A percentile compares a stretch with the other conserved stretches of the same genome.
phyloP scores from a whole-genome alignment of 2,113 vertebrate species.

The Lophius piscatorius region DNA sequence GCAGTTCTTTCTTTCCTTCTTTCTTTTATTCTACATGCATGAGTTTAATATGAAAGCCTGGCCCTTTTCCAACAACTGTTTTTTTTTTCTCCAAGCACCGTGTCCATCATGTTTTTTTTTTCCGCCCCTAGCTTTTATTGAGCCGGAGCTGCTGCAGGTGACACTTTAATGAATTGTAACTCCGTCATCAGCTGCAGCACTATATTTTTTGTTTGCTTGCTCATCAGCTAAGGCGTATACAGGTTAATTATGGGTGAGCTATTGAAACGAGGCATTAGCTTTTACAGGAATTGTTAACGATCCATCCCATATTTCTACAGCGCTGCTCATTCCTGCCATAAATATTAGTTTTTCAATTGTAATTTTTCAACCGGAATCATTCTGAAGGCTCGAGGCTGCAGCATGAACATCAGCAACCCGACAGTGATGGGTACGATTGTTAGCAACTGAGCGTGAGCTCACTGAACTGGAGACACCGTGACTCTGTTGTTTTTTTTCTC shows the following conservation, averaged over 20 bases:
- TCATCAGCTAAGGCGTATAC: slow-evolving; percentile 39
- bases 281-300: slow-evolving; percentile 41
- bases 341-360: slow-evolving; percentile 24
- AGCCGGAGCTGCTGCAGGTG: slow-evolving; percentile 33
- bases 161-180: slow-evolving; percentile 59
- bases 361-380: slow-evolving; percentile 10
- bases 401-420: not conserved
- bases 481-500: slow-evolving; percentile 16
- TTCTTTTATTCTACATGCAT: slow-evolving; percentile 8
- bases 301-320: slow-evolving; percentile 18
- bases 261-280: slow-evolving; percentile 41
- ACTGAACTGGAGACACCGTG: slow-evolving; percentile 10
- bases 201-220: slow-evolving; percentile 41
- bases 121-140: slow-evolving; percentile 40
- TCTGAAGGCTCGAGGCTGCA: slow-evolving; percentile 7
- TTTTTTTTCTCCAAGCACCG: slow-evolving; percentile 1
- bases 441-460: too few relatives aligned
- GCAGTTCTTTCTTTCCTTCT: slow-evolving; percentile 47
- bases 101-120: slow-evolving; percentile 26
- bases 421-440: slow-evolving; percentile 14
- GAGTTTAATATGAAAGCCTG: slow-evolving; percentile 40
- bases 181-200: slow-evolving; percentile 27
- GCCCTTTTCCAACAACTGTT: slow-evolving; percentile 12
- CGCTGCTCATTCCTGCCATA: slow-evolving; percentile 22
- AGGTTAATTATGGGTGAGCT: slow-evolving; percentile 32